These are phyloP conservation scores for Mesitornis unicolor DNA, from an alignment of 2,113 vertebrate genomes.

Conservation along the genomic window DNA sequence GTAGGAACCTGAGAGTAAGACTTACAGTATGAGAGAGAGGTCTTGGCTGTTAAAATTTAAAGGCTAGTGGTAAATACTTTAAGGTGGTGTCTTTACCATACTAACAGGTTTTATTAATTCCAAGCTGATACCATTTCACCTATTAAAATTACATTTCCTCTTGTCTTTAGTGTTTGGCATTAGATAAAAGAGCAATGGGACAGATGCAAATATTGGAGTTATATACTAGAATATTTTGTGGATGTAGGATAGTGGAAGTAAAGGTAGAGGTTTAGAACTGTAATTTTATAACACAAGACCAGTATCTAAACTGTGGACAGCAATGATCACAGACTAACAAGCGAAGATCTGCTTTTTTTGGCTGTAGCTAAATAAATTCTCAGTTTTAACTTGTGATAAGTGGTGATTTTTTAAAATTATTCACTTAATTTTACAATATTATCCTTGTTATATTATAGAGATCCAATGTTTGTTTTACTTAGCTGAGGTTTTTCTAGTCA, in stretches of 20 bases:
- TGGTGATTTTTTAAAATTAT: not conserved
- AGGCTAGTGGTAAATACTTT: not conserved
- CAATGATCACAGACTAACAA: not conserved
- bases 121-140: not conserved
- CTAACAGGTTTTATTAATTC: not conserved
- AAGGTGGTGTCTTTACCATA: not conserved
- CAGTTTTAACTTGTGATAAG: not conserved
- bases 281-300: not conserved
- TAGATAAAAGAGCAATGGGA: not conserved
- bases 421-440: not conserved
- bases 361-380: not conserved
- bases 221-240: not conserved
- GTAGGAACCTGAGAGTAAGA: not conserved
- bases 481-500: not conserved
- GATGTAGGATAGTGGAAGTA: not conserved
- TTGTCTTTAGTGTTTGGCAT: not conserved
- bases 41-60: not conserved
- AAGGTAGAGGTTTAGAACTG: not conserved
- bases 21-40: fast-evolving
- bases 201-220: not conserved
- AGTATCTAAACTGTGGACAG: not conserved
- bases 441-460: fast-evolving
- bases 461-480: not conserved
- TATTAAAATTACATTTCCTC: not conserved
- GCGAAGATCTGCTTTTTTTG: not conserved